Evolutionary conservation across 2,888 invertebrate species (phyloP).

Genomic region (Lysandra bellargus): DNA sequence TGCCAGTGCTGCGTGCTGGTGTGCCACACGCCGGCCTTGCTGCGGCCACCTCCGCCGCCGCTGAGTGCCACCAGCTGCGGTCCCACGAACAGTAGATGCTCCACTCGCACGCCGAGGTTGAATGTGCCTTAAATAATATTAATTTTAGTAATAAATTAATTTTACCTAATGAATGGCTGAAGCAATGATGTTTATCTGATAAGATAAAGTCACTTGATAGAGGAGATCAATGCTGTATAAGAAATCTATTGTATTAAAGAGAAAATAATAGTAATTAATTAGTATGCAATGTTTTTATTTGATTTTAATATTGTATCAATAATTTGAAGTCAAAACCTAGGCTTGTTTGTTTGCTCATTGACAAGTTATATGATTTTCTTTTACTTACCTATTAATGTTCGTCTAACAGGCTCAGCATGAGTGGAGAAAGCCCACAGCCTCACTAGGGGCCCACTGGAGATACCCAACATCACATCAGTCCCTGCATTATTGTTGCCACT

Average conservation of each 20-base stretch:
- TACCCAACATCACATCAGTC: conserved; percentile 74
- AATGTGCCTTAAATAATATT: conserved; percentile 84
- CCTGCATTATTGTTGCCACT: conserved; percentile 63
- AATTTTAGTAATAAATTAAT: background rate
- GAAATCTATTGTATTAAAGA: too few relatives aligned
- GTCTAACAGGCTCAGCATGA: conserved; percentile 72
- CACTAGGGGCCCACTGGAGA: conserved; percentile 72
- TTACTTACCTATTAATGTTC: conserved; percentile 69
- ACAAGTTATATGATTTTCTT: background rate
- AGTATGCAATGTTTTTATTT: too few relatives aligned
- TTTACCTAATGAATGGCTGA: too few relatives aligned
- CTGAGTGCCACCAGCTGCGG: conserved; percentile 98
- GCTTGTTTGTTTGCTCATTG: too few relatives aligned
- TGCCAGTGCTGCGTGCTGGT: conserved; percentile 99
- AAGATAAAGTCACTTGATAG: too few relatives aligned
- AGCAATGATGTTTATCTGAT: too few relatives aligned
- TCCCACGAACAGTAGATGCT: conserved; percentile 98
- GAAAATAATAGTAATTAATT: too few relatives aligned
- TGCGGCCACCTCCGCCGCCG: conserved; percentile 76
- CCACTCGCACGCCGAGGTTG: conserved; percentile 94
- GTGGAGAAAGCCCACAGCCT: conserved; percentile 76
- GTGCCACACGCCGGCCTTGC: conserved; percentile 99
- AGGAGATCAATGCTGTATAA: too few relatives aligned
- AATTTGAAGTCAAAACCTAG: too few relatives aligned
- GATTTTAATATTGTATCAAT: too few relatives aligned